Evolutionary conservation across 1,140 invertebrate genomes (phyloP).

Genomic region (Cotesia typhae): DNA sequence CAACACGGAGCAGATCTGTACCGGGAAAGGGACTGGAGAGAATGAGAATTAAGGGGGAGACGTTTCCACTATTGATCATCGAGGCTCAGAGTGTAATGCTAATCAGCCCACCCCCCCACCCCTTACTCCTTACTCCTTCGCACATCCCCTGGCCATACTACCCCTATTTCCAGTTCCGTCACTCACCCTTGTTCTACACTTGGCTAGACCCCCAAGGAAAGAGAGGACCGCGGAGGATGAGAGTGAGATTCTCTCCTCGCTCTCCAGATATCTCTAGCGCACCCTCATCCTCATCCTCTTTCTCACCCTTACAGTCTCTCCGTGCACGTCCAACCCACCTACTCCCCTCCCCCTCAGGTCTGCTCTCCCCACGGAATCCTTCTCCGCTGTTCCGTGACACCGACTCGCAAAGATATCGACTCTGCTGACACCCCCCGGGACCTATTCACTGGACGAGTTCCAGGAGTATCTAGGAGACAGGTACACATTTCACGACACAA

Average conservation of each 20-base stretch:
- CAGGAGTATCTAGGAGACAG: slow-evolving; percentile 26
- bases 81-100: slow-evolving; percentile 66
- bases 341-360: slow-evolving; percentile 7
- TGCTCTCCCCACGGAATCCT: slow-evolving; percentile 31
- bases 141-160: slow-evolving; percentile 21
- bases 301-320: slow-evolving; percentile 30
- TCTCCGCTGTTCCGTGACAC: slow-evolving; percentile 53
- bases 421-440: slow-evolving; percentile 51
- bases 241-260: background rate
- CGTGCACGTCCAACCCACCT: slow-evolving; percentile 38
- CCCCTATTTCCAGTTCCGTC: slow-evolving; percentile 40
- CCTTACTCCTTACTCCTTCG: slow-evolving; percentile 49
- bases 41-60: slow-evolving; percentile 64
- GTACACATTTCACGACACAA: slow-evolving; percentile 24
- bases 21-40: slow-evolving; percentile 44
- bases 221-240: no score
- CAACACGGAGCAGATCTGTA: slow-evolving; percentile 47
- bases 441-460: slow-evolving; percentile 26
- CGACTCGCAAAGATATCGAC: slow-evolving; percentile 63
- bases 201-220: slow-evolving; percentile 33
- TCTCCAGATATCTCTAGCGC: background rate
- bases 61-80: slow-evolving; percentile 67
- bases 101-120: slow-evolving; percentile 61
- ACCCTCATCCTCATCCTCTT: slow-evolving; percentile 42
- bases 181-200: no score